Conservation (phyloP, 2,888 invertebrate genomes). For the Agrypnus murinus region DNA sequence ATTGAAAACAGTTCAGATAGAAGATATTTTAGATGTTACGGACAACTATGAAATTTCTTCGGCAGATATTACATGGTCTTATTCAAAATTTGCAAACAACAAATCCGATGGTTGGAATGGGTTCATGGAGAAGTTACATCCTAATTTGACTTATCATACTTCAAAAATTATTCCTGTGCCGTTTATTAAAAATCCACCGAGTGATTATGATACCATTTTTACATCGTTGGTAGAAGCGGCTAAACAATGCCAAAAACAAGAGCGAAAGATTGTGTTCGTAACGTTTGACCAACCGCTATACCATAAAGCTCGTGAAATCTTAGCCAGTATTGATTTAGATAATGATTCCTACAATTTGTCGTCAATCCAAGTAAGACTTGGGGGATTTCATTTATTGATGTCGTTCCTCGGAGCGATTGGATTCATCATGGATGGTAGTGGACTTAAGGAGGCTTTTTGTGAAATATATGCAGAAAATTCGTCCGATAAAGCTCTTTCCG, state of each 20-base stretch:
- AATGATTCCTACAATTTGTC: constrained; percentile 54
- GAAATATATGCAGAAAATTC: constrained; percentile 59
- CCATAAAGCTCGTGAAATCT: constrained; percentile 60
- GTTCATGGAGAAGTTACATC: constrained; percentile 54
- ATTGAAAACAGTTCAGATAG: constrained; percentile 54
- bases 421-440: constrained; percentile 64
- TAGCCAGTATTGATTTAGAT: constrained; percentile 54
- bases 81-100: constrained; percentile 50
- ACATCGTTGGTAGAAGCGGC: constrained; percentile 58
- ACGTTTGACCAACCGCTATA: constrained; percentile 61
- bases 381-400: constrained; percentile 64
- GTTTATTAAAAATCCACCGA: constrained; percentile 61
- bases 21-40: constrained; percentile 56
- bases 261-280: constrained; percentile 46
- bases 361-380: constrained; percentile 58
- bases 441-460: constrained; percentile 57
- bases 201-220: constrained; percentile 59
- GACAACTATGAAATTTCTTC: constrained; percentile 55
- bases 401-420: constrained; percentile 64
- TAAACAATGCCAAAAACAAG: constrained; percentile 53
- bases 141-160: constrained; percentile 52
- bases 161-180: constrained; percentile 60
- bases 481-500: constrained; percentile 60
- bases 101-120: constrained; percentile 60
- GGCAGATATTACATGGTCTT: constrained; percentile 60